Evolutionary conservation across 2,113 vertebrate genomes (phyloP).

Genomic region (Clupea harengus): DNA sequence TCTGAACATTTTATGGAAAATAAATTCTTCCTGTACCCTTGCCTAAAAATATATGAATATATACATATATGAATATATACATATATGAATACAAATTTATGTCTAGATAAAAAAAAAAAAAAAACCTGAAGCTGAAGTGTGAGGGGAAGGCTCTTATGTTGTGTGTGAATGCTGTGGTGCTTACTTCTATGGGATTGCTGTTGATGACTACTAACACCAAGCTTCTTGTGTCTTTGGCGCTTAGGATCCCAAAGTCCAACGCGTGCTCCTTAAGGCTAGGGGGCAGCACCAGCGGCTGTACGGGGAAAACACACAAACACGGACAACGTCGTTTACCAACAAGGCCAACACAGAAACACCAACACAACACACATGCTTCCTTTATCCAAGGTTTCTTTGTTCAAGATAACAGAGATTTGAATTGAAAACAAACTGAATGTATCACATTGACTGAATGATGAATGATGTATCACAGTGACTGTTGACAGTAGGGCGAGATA

Average conservation of each 20-base stretch:
- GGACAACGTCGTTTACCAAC: not conserved
- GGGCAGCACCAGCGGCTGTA: slow-evolving; percentile 85
- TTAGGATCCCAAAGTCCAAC: slow-evolving; percentile 93
- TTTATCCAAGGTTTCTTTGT: not conserved
- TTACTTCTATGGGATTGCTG: slow-evolving; percentile 96
- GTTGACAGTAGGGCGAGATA: not conserved
- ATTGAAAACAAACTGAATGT: not conserved
- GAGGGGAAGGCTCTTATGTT: not conserved
- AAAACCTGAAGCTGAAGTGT: too few species aligned
- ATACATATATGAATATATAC: not conserved
- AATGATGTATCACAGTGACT: not conserved
- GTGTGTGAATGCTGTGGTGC: not conserved
- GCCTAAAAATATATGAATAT: not conserved
- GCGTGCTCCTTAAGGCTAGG: slow-evolving; percentile 84
- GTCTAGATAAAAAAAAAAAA: too few species aligned
- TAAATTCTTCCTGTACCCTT: not conserved
- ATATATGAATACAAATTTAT: not conserved
- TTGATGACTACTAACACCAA: slow-evolving; percentile 91
- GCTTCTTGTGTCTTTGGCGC: slow-evolving; percentile 87
- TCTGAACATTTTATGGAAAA: not conserved
- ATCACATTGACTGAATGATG: too few species aligned
- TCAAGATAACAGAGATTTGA: not conserved
- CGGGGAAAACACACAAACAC: not conserved
- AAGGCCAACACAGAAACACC: not conserved
- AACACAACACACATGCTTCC: not conserved